Evolutionary conservation across 2,113 vertebrate genomes (phyloP).

Genomic region (Clarias gariepinus): DNA sequence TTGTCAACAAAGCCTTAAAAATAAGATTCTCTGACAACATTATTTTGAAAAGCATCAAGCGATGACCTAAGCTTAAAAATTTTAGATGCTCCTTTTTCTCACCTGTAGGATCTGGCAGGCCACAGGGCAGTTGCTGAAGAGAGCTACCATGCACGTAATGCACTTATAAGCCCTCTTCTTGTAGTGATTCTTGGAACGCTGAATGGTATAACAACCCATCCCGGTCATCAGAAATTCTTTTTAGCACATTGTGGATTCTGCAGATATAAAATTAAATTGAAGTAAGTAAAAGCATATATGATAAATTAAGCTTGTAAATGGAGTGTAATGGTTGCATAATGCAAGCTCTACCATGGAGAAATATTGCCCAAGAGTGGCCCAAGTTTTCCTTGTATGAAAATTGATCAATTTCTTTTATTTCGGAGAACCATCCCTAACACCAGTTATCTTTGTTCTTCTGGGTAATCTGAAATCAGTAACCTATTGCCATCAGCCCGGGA

Average conservation of each 20-base stretch:
- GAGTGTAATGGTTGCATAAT: too few species aligned
- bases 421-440: too few species aligned
- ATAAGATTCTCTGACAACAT: neutral
- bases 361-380: too few species aligned
- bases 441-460: too few species aligned
- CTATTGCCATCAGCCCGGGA: too few species aligned
- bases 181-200: conserved; percentile 98
- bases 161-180: conserved; percentile 98
- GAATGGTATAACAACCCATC: conserved; percentile 98
- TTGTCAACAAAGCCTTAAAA: neutral
- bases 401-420: too few species aligned
- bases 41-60: neutral
- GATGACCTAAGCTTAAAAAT: neutral
- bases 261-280: neutral
- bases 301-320: too few species aligned
- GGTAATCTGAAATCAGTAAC: too few species aligned
- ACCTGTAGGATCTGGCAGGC: conserved; percentile 98
- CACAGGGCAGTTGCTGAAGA: conserved; percentile 97
- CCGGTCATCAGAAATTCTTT: conserved; percentile 96
- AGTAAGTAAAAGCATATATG: neutral
- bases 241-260: conserved; percentile 98
- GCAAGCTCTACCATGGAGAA: too few species aligned
- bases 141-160: conserved; percentile 98
- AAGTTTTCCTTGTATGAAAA: too few species aligned
- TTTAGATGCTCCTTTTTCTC: conserved; percentile 27